A percentile compares a stretch with the other conserved stretches of the same genome.
Conservation (phyloP, 1,140 invertebrate genomes). For the Drosophila kurseongensis region DNA sequence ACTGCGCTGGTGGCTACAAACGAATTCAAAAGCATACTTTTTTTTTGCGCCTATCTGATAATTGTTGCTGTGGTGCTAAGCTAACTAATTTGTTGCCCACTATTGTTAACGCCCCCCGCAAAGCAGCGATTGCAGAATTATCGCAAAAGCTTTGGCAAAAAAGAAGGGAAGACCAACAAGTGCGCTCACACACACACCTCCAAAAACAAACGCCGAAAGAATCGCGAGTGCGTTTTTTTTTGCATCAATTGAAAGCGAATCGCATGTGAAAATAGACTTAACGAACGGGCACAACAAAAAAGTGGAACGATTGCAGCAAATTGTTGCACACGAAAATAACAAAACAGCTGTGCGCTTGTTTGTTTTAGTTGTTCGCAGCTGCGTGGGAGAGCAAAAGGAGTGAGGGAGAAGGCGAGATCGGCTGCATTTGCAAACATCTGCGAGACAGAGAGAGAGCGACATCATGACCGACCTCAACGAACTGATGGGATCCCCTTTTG, state of each 20-base stretch:
- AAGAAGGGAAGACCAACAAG: conserved; percentile 60
- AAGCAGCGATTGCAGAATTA: neutral
- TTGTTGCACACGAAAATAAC: conserved; percentile 66
- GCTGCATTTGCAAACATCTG: conserved; percentile 15
- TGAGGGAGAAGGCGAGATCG: neutral
- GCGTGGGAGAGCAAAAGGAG: conserved; percentile 22
- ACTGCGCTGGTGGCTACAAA: neutral
- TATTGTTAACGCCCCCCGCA: neutral
- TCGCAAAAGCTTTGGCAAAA: neutral
- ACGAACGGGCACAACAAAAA: conserved; percentile 34
- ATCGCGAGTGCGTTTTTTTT: conserved; percentile 40
- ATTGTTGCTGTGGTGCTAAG: neutral
- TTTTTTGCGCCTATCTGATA: neutral
- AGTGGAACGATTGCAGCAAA: conserved; percentile 65
- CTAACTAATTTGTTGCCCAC: too few relatives aligned
- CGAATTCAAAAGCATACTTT: neutral
- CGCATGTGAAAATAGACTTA: conserved; percentile 70
- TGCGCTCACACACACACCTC: conserved; percentile 32
- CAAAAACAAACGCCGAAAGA: neutral
- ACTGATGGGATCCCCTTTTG: conserved; percentile 77
- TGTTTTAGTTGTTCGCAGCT: conserved; percentile 14
- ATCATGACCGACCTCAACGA: conserved; percentile 81
- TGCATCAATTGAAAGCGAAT: conserved; percentile 72
- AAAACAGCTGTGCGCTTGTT: conserved; percentile 51
- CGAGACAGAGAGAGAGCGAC: conserved; percentile 1